These are phyloP conservation scores for Pristiophorus japonicus DNA, from an alignment of 2,113 vertebrate genomes.

Conservation along the genomic window DNA sequence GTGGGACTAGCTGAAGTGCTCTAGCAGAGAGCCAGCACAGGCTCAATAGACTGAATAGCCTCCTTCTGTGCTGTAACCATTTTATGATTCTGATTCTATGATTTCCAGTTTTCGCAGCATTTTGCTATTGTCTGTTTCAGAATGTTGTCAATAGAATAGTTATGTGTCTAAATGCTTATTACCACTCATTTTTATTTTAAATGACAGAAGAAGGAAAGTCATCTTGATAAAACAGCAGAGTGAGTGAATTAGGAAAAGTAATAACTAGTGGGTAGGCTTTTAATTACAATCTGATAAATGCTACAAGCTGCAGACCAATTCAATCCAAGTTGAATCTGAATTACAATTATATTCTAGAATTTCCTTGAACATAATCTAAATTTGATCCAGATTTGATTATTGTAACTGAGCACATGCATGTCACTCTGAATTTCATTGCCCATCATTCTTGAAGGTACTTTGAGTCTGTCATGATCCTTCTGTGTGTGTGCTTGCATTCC, in stretches of 20 bases:
- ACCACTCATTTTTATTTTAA: background rate
- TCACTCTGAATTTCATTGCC: constrained; percentile 20
- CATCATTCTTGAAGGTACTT: background rate
- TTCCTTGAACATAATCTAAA: background rate
- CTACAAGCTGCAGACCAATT: background rate
- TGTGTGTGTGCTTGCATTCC: background rate
- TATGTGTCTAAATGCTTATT: background rate
- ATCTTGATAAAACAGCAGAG: background rate
- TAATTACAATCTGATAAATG: background rate
- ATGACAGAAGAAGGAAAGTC: background rate
- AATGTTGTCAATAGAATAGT: background rate
- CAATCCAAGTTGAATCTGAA: background rate
- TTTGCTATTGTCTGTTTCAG: background rate
- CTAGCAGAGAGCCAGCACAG: no score
- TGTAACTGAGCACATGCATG: background rate
- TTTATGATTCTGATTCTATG: no score
- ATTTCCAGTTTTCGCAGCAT: background rate
- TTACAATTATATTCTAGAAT: constrained; percentile 1
- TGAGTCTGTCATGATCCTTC: background rate
- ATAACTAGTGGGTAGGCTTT: background rate
- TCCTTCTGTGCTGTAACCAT: no score
- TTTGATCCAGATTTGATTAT: background rate
- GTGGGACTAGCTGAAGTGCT: no score
- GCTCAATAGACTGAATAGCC: no score
- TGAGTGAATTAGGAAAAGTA: background rate